These are phyloP conservation scores for Neomorphus geoffroyi DNA, from an alignment of 2,797 vertebrate genomes.

Conservation along the genomic window DNA sequence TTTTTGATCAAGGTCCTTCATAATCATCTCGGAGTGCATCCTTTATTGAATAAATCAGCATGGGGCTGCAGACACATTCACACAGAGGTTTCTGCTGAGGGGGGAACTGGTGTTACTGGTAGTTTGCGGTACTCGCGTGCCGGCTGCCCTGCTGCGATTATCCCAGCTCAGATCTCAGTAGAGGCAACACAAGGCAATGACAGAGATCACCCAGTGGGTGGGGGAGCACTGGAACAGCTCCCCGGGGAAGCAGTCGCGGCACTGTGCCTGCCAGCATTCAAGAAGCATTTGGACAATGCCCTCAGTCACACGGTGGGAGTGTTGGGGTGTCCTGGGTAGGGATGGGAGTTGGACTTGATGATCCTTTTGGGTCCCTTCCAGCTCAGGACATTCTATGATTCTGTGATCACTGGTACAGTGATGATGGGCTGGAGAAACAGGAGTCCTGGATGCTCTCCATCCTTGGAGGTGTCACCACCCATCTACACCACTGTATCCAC, in stretches of 20 bases:
- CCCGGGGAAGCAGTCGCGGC: no score
- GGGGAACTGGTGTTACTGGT: not conserved
- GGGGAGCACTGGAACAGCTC: no score
- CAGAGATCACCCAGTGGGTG: no score
- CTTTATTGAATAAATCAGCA: not conserved
- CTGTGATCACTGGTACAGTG: not conserved
- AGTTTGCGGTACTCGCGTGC: accelerated
- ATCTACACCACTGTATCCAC: accelerated
- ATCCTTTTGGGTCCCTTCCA: no score
- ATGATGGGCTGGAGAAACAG: not conserved
- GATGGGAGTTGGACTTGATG: no score
- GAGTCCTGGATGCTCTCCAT: not conserved
- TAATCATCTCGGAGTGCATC: not conserved
- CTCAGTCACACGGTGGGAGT: no score
- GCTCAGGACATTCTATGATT: no score
- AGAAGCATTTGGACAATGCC: no score
- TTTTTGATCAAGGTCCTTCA: not conserved
- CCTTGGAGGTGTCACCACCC: not conserved
- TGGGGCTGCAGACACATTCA: not conserved
- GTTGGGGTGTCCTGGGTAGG: no score
- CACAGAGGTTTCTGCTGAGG: not conserved
- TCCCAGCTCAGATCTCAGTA: not conserved
- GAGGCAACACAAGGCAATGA: not conserved
- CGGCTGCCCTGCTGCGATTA: not conserved
- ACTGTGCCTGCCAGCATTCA: no score